These are phyloP conservation scores for Drymodes brunneopygia DNA, from an alignment of 2,113 vertebrate genomes.

Conservation along the genomic window DNA sequence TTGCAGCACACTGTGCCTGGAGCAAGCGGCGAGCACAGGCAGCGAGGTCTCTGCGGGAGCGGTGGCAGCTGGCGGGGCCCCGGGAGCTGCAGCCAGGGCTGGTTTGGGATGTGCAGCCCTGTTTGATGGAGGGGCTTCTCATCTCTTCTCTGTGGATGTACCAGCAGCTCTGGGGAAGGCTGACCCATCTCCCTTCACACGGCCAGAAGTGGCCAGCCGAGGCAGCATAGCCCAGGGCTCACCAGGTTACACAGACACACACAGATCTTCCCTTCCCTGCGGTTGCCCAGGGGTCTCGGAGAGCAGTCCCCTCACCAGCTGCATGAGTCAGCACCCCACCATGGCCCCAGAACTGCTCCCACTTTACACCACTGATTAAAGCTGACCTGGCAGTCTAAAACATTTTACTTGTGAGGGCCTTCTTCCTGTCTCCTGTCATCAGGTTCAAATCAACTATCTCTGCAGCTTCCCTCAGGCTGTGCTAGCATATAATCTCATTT, in stretches of 20 bases:
- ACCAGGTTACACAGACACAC: neutral
- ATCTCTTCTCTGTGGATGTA: rapidly evolving
- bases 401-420: neutral
- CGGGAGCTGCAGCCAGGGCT: rapidly evolving
- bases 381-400: neutral
- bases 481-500: neutral
- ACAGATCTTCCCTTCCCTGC: rapidly evolving
- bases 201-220: no score
- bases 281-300: rapidly evolving
- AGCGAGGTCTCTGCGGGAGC: neutral
- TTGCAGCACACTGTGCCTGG: neutral
- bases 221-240: rapidly evolving
- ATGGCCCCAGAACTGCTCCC: neutral
- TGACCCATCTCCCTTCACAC: rapidly evolving
- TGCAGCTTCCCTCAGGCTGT: neutral
- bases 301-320: neutral
- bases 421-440: neutral
- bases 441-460: neutral
- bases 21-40: neutral
- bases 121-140: neutral
- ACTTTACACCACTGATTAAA: neutral
- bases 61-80: neutral
- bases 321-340: neutral
- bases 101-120: rapidly evolving
- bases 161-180: neutral